A percentile compares a stretch with the other conserved stretches of the same genome.
phyloP scores from a whole-genome alignment of 2,888 invertebrate species.

The Elaeidobius kamerunicus region DNA sequence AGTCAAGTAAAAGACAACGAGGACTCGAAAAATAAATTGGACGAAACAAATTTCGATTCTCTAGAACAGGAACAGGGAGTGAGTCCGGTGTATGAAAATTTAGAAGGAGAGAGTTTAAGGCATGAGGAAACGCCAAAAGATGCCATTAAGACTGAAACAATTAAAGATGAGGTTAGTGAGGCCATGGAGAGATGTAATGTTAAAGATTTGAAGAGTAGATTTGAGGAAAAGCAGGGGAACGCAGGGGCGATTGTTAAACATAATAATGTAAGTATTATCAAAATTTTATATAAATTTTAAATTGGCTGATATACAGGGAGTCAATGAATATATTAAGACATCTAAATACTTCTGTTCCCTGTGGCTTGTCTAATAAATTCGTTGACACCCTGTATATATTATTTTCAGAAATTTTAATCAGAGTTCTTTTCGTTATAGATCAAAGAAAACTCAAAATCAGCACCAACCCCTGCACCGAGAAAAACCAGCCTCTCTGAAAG shows the following conservation, averaged over 20 bases:
- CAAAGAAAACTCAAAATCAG: slow-evolving; percentile 1
- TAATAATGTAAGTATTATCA: slow-evolving; percentile 6
- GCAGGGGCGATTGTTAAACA: not conserved
- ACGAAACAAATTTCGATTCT: slow-evolving; percentile 38
- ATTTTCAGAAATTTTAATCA: too few species aligned
- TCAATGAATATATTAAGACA: too few species aligned
- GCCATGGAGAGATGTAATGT: slow-evolving; percentile 39
- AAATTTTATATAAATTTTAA: too few species aligned
- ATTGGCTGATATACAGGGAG: too few species aligned
- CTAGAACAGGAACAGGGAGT: slow-evolving; percentile 42
- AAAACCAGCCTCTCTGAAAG: not conserved
- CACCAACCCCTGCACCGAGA: not conserved
- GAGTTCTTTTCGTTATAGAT: not conserved
- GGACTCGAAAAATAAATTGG: slow-evolving; percentile 17
- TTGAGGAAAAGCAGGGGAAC: slow-evolving; percentile 36
- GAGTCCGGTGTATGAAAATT: slow-evolving; percentile 45
- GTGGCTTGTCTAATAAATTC: too few species aligned
- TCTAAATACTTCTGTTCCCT: too few species aligned
- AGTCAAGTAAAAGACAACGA: slow-evolving; percentile 2
- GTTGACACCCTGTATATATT: too few species aligned
- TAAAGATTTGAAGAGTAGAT: slow-evolving; percentile 41
- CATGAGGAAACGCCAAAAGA: not conserved
- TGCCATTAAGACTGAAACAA: slow-evolving; percentile 38
- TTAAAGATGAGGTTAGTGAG: slow-evolving; percentile 19
- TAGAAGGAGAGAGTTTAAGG: slow-evolving; percentile 37